Conservation (phyloP, 1,140 invertebrate species). For the Palaemon carinicauda region DNA sequence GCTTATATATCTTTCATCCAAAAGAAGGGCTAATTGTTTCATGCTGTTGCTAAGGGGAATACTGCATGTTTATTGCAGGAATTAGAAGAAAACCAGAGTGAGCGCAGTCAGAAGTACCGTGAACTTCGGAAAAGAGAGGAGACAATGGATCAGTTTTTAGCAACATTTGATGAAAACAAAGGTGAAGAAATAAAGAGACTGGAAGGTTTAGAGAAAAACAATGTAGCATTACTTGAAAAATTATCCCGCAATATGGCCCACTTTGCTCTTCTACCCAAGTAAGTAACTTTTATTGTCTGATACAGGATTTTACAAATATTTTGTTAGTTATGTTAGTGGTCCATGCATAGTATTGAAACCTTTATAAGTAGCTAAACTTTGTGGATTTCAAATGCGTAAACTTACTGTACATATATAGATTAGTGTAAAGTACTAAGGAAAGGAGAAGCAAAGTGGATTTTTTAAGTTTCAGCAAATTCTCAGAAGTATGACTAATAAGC, state of each 20-base stretch:
- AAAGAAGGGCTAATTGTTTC: too few relatives aligned
- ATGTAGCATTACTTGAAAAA: slow-evolving; percentile 70
- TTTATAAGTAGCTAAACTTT: too few relatives aligned
- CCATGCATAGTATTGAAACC: too few relatives aligned
- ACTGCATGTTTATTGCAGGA: slow-evolving; percentile 66
- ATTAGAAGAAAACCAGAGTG: slow-evolving; percentile 80
- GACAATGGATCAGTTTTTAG: slow-evolving; percentile 81
- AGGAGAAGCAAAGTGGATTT: too few relatives aligned
- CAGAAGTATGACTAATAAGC: too few relatives aligned
- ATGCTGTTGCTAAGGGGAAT: too few relatives aligned
- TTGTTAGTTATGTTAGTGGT: too few relatives aligned
- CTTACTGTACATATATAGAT: too few relatives aligned
- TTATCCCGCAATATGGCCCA: slow-evolving; percentile 68
- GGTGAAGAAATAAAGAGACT: slow-evolving; percentile 72
- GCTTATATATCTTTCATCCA: too few relatives aligned
- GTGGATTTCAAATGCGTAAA: too few relatives aligned
- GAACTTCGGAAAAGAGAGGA: slow-evolving; percentile 83
- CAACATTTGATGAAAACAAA: slow-evolving; percentile 76
- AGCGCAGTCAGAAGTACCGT: slow-evolving; percentile 80
- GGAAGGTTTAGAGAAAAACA: slow-evolving; percentile 67
- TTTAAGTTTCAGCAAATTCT: too few relatives aligned
- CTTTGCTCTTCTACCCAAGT: slow-evolving; percentile 67
- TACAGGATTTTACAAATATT: neutral
- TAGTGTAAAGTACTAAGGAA: too few relatives aligned
- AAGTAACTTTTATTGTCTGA: neutral